Evolutionary conservation across 53 echinoderm and acorn worm genomes (phyloP).

Genomic region (Pentamera pediparva): DNA sequence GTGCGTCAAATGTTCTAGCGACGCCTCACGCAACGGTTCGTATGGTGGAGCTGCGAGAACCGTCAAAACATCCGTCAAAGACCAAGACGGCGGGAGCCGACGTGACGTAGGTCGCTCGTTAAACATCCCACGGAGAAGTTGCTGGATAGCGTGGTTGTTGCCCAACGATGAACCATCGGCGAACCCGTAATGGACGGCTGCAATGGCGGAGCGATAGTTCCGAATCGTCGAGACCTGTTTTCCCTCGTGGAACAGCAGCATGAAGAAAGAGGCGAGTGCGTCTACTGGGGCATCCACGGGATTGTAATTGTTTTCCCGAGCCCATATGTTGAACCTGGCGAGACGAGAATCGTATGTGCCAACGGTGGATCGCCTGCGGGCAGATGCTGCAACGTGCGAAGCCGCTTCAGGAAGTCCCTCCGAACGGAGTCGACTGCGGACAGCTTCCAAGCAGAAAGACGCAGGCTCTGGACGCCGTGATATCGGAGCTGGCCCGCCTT

Average conservation of each 20-base stretch:
- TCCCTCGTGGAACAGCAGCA: neutral
- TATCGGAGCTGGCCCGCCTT: neutral
- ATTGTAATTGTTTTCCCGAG: neutral
- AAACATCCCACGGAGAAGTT: slow-evolving; percentile 19
- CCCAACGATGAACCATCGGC: neutral
- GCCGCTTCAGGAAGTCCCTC: slow-evolving; percentile 31
- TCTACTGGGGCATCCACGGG: neutral
- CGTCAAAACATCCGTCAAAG: neutral
- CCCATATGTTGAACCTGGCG: slow-evolving; percentile 6
- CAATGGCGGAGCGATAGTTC: neutral
- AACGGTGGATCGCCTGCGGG: slow-evolving; percentile 19
- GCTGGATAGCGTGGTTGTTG: neutral
- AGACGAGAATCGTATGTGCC: slow-evolving; percentile 17
- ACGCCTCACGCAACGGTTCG: neutral
- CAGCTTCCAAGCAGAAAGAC: slow-evolving; percentile 25
- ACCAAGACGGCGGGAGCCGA: slow-evolving; percentile 3
- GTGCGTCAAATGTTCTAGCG: slow-evolving; percentile 8
- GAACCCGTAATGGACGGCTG: neutral
- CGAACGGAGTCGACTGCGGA: neutral
- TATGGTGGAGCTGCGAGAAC: neutral
- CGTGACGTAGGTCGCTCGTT: neutral
- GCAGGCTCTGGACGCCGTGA: neutral
- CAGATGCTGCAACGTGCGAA: slow-evolving; percentile 1
- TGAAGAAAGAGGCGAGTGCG: neutral
- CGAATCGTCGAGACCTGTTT: neutral